Evolutionary conservation across 1,140 invertebrate genomes (phyloP).

Genomic region (Trichonephila inaurata): DNA sequence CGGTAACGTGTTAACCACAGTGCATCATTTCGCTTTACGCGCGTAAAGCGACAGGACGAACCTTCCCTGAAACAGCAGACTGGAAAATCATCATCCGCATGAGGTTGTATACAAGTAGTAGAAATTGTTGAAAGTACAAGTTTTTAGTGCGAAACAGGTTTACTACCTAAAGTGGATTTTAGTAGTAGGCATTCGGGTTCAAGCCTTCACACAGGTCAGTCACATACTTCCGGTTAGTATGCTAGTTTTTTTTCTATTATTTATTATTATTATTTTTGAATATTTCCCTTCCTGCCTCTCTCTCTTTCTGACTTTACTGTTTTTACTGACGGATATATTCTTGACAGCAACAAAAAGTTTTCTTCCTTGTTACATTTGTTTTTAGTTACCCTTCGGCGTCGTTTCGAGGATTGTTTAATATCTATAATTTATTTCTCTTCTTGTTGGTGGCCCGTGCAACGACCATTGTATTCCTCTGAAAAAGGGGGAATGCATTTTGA

Average conservation of each 20-base stretch:
- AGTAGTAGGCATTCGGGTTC: slow-evolving; percentile 70
- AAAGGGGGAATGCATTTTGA: neutral
- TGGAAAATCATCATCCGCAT: neutral
- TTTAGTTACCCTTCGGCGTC: slow-evolving; percentile 26
- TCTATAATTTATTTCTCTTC: slow-evolving; percentile 54
- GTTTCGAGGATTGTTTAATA: slow-evolving; percentile 25
- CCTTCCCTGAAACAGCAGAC: neutral
- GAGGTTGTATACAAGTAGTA: slow-evolving; percentile 31
- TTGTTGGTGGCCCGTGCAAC: neutral
- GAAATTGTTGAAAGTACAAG: slow-evolving; percentile 70
- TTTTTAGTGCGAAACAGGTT: slow-evolving; percentile 71
- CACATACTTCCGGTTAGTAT: slow-evolving; percentile 74
- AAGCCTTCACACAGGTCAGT: slow-evolving; percentile 65
- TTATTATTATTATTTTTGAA: neutral
- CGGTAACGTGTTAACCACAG: slow-evolving; percentile 43
- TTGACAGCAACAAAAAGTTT: slow-evolving; percentile 28
- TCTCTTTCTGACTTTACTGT: slow-evolving; percentile 30
- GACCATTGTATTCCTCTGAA: slow-evolving; percentile 29
- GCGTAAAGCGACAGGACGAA: slow-evolving; percentile 40
- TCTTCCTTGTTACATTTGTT: slow-evolving; percentile 55
- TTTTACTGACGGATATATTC: neutral
- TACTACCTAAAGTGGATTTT: slow-evolving; percentile 66
- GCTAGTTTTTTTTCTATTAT: neutral
- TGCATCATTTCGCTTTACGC: slow-evolving; percentile 55
- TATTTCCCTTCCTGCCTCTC: neutral